phyloP scores from a whole-genome alignment of 2,797 vertebrate species.

The Lutra lutra region DNA sequence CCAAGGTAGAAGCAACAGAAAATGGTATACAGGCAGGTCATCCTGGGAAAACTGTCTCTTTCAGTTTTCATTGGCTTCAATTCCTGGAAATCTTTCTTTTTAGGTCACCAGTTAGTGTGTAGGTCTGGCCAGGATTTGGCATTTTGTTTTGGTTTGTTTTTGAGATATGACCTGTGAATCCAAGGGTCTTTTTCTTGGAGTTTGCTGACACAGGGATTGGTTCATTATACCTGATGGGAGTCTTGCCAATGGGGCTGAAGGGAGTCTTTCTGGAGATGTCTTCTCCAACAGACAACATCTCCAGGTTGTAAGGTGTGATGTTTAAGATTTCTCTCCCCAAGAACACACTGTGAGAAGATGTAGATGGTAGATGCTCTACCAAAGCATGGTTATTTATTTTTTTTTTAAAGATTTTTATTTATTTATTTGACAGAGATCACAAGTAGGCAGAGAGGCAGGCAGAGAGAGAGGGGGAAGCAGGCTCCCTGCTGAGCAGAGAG shows the following conservation, averaged over 20 bases:
- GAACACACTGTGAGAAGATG: background rate
- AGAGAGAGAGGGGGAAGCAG: too few species aligned
- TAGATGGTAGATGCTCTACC: too few species aligned
- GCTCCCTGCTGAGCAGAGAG: too few species aligned
- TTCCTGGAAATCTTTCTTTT: background rate
- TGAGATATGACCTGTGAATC: background rate
- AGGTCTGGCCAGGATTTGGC: background rate
- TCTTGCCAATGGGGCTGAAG: background rate
- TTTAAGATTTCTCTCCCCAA: background rate
- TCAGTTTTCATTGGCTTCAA: background rate
- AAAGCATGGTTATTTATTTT: background rate
- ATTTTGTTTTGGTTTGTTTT: background rate
- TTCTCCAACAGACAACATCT: background rate
- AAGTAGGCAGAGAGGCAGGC: too few species aligned
- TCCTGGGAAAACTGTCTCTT: background rate
- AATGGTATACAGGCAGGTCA: background rate
- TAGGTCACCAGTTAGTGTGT: background rate
- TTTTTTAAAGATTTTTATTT: too few species aligned
- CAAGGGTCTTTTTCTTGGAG: background rate
- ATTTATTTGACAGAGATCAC: too few species aligned
- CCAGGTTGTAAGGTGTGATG: background rate
- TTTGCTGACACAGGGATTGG: background rate
- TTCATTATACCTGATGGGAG: background rate
- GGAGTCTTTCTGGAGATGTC: background rate
- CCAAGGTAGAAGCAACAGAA: background rate